These are phyloP conservation scores for Caerostris darwini DNA, from an alignment of 1,140 invertebrate genomes.

Conservation along the genomic window DNA sequence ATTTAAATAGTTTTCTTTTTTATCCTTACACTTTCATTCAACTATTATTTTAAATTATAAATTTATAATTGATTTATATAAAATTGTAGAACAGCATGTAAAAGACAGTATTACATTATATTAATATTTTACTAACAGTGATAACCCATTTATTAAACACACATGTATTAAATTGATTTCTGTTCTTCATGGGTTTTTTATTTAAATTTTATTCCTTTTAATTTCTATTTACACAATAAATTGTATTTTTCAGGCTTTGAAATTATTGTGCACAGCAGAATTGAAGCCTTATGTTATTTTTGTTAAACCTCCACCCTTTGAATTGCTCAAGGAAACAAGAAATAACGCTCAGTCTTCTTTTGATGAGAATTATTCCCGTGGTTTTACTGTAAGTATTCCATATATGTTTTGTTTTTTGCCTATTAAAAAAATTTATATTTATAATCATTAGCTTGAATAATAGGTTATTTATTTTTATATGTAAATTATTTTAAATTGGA, in stretches of 20 bases:
- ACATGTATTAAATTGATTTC: background rate
- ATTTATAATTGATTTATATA: too few species aligned
- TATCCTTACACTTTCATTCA: background rate
- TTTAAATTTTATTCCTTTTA: background rate
- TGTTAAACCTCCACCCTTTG: constrained; percentile 91
- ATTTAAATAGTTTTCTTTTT: background rate
- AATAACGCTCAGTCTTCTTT: constrained; percentile 74
- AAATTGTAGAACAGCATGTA: too few species aligned
- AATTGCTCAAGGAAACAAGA: constrained; percentile 87
- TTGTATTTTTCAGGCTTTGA: constrained; percentile 88
- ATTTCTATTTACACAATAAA: background rate
- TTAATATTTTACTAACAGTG: too few species aligned
- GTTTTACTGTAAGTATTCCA: constrained; percentile 70
- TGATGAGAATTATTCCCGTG: constrained; percentile 75
- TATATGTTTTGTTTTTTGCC: too few species aligned
- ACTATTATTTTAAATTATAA: too few species aligned
- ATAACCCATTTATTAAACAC: too few species aligned
- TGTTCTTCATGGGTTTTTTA: background rate
- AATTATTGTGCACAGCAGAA: constrained; percentile 80
- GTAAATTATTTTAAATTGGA: too few species aligned
- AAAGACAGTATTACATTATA: too few species aligned
- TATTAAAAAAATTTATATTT: too few species aligned
- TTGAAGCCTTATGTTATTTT: constrained; percentile 97
- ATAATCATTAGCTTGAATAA: too few species aligned
- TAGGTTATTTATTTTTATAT: too few species aligned